phyloP scores from a whole-genome alignment of 2,797 vertebrate species.

The Xenopus petersii region DNA sequence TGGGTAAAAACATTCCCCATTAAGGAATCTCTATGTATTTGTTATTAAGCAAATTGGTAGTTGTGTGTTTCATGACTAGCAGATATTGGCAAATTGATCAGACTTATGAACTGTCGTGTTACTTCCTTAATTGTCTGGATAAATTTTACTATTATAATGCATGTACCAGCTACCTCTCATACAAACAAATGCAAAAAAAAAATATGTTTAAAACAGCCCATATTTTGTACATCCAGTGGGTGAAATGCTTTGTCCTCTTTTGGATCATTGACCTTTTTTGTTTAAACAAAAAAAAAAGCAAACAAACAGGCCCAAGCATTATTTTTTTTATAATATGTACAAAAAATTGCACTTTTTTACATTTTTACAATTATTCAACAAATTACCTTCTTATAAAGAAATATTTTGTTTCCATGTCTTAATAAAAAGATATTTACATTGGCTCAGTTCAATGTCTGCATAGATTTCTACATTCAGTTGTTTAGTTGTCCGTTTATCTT shows the following conservation, averaged over 20 bases:
- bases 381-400: constrained; percentile 70
- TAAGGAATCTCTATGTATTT: too few relatives aligned
- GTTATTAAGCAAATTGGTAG: too few relatives aligned
- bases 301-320: constrained; percentile 7
- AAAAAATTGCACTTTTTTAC: constrained; percentile 39
- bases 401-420: constrained; percentile 54
- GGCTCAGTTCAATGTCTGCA: constrained; percentile 69
- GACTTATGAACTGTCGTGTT: too few relatives aligned
- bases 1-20: too few relatives aligned
- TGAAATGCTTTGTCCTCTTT: neutral
- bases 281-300: neutral
- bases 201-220: too few relatives aligned
- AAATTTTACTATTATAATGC: too few relatives aligned
- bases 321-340: constrained; percentile 23
- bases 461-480: constrained; percentile 57
- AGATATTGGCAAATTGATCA: too few relatives aligned
- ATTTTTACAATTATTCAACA: constrained; percentile 66
- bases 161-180: too few relatives aligned
- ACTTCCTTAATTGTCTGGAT: too few relatives aligned
- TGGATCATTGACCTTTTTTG: constrained; percentile 38
- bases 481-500: constrained; percentile 50
- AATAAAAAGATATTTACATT: constrained; percentile 65
- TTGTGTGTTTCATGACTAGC: too few relatives aligned
- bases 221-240: neutral
- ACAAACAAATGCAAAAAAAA: too few relatives aligned